Evolutionary conservation across 2,888 invertebrate genomes (phyloP).

Genomic region (Schrankia costaestrigalis): DNA sequence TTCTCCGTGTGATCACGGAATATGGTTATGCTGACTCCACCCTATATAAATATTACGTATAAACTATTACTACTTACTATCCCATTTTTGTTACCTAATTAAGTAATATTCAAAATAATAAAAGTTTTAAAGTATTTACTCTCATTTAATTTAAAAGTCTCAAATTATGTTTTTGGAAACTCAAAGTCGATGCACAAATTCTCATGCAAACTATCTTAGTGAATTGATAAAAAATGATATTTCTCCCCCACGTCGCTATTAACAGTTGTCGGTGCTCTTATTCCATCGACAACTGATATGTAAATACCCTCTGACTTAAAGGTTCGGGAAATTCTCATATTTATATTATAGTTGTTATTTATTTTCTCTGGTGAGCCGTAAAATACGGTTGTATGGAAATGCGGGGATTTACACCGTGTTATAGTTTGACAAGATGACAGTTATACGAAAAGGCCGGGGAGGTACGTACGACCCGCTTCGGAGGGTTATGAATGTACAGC

Average conservation of each 20-base stretch:
- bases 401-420: constrained; percentile 66
- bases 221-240: constrained; percentile 30
- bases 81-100: too few species aligned
- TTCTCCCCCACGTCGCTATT: constrained; percentile 47
- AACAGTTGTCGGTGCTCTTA: constrained; percentile 63
- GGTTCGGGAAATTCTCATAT: constrained; percentile 70
- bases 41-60: too few species aligned
- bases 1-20: too few species aligned
- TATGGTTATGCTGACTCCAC: too few species aligned
- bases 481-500: constrained; percentile 23
- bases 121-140: too few species aligned
- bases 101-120: too few species aligned
- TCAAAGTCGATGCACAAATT: too few species aligned
- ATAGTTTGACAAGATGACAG: constrained; percentile 78
- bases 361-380: constrained; percentile 74
- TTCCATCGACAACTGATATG: constrained; percentile 74
- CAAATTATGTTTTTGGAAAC: too few species aligned
- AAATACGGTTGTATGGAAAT: constrained; percentile 77
- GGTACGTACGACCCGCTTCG: constrained; percentile 19
- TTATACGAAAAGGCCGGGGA: constrained; percentile 54
- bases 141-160: too few species aligned
- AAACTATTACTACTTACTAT: too few species aligned
- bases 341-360: constrained; percentile 76
- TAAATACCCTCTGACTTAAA: constrained; percentile 69
- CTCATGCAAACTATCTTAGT: too few species aligned